Percentiles rank a stretch among this genome's conserved stretches.
Evolutionary conservation across 1,140 invertebrate genomes (phyloP).

Genomic region (Camponotus floridanus): DNA sequence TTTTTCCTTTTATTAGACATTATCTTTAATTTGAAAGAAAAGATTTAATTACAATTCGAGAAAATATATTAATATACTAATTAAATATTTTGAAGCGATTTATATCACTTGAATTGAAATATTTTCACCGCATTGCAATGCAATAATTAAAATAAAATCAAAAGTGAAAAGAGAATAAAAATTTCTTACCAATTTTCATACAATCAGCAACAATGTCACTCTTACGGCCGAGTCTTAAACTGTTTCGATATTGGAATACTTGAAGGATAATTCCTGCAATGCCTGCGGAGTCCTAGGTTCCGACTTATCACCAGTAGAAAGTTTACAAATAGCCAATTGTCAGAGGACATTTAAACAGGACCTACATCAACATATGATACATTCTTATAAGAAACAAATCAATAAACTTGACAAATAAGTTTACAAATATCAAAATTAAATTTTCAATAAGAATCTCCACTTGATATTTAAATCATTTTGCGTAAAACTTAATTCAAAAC

Average conservation of each 20-base stretch:
- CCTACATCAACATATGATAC: slow-evolving; percentile 44
- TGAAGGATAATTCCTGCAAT: slow-evolving; percentile 68
- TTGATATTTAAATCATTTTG: background rate
- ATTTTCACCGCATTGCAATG: background rate
- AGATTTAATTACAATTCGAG: background rate
- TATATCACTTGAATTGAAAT: background rate
- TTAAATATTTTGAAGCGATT: background rate
- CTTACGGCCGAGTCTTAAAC: slow-evolving; percentile 82
- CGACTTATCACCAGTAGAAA: slow-evolving; percentile 50
- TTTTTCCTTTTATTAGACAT: background rate
- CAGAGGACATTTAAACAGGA: background rate
- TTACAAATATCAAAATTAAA: background rate
- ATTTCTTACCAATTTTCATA: background rate
- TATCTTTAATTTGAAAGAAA: background rate
- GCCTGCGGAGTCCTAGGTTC: slow-evolving; percentile 41
- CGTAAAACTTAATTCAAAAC: background rate
- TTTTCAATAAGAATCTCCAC: background rate
- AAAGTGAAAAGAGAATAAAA: too few relatives aligned
- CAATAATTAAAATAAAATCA: background rate
- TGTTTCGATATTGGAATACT: slow-evolving; percentile 72
- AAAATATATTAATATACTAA: background rate
- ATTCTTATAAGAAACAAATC: background rate
- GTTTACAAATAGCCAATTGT: slow-evolving; percentile 12
- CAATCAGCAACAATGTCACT: slow-evolving; percentile 79
- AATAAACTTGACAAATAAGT: background rate